Base-by-base conservation (phyloP, 2,113 vertebrate species). In the Actenoides lindsayi region DNA sequence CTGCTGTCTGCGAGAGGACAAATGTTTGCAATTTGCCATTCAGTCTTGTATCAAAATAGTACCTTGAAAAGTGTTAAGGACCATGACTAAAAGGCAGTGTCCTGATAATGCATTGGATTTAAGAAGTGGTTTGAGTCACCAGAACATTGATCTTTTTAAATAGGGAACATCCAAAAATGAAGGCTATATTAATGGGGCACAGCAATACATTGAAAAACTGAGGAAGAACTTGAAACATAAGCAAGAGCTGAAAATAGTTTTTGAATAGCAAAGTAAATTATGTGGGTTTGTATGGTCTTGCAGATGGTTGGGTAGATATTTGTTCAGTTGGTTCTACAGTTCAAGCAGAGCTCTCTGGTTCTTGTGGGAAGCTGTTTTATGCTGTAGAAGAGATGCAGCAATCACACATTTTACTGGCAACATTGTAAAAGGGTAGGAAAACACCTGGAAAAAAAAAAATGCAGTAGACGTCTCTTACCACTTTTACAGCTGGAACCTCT, bases 21-120 rank as follows among this genome's bases (percentile, higher is more conserved):
- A 30, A 8, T 27, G 6, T 75, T 75, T 70, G 44, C 24, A 53
- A 59, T 56, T 69, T 79, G 25, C n/a, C 10, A 21, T n/a, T 46
- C 17, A 46, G 25, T 35, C 28, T 53, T 64, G 23, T 39, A 24
- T 63, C 37, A 25, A 31, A 62, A 62, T 11, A 20, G 9, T 42
- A n/a, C 11, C 8, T 82, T 86, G 44, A n/a, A 48, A 86, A 46
- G 31, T 10, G 1, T 28, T 46, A 39, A 60, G 20, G 41, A 46
- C 41, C 6, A 11, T 0, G 0, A 23, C 46, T 65, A 12, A 59
- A 76, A 60, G 16, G 16, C 23, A 33, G 9, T 4, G 4, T 30
- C 62, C 2, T 2, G 42, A 56, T 9, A 59, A 9, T 13, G 15
- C 12, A 2, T 21, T 69, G 63, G 24, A 27, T 67, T 65, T 67